Percentiles rank a stretch among this genome's conserved stretches.
Evolutionary conservation across 2,797 vertebrate genomes (phyloP).

Genomic region (Melanotaenia maccullochi): DNA sequence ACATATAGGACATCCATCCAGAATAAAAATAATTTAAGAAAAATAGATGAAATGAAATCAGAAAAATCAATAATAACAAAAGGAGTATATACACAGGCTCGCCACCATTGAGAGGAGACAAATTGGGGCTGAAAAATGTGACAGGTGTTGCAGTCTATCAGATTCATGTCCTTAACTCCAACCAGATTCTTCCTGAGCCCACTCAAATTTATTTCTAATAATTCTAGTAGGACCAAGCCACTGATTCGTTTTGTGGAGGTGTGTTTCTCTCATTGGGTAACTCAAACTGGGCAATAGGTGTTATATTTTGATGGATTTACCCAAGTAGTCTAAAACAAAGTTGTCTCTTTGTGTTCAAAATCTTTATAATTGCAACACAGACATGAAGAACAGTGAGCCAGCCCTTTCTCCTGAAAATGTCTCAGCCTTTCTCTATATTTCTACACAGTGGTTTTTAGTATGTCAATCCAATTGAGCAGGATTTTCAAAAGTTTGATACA

Average conservation of each 20-base stretch:
- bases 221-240: not conserved
- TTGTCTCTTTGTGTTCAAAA: not conserved
- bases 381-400: not conserved
- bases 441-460: not conserved
- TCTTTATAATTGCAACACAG: not conserved
- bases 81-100: too few species aligned
- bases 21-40: too few species aligned
- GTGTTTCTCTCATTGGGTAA: not conserved
- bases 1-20: too few species aligned
- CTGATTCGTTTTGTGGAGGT: fast-evolving
- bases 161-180: not conserved
- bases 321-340: not conserved
- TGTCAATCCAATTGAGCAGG: not conserved
- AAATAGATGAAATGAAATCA: too few species aligned
- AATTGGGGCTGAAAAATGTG: not conserved
- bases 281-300: not conserved
- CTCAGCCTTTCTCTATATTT: not conserved
- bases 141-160: not conserved
- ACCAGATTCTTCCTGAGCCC: not conserved
- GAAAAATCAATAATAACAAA: too few species aligned
- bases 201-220: not conserved
- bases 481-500: constrained; percentile 2
- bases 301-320: not conserved
- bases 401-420: not conserved
- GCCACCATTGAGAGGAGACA: not conserved